A percentile compares a stretch with the other conserved stretches of the same genome.
phyloP scores from a whole-genome alignment of 2,113 vertebrate species.

The Limanda limanda region DNA sequence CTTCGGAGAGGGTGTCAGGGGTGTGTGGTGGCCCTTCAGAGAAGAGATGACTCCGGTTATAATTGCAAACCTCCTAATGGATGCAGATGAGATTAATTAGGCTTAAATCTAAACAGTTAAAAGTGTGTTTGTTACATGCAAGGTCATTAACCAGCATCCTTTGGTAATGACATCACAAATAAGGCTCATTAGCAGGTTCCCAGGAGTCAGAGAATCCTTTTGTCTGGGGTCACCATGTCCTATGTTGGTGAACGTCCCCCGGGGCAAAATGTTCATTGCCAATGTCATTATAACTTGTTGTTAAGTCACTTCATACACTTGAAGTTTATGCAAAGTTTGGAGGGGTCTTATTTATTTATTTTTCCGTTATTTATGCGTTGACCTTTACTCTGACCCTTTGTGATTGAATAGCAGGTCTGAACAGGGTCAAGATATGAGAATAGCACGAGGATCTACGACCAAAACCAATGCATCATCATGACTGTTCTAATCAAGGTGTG shows the following conservation, averaged over 20 bases:
- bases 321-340: not conserved
- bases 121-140: conserved; percentile 69
- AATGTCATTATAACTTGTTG: conserved; percentile 16
- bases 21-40: not conserved
- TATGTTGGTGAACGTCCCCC: conserved; percentile 18
- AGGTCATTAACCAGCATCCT: conserved; percentile 68
- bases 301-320: not conserved
- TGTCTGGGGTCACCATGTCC: conserved; percentile 54
- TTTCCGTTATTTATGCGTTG: not conserved
- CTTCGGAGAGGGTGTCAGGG: not conserved
- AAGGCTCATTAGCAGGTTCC: conserved; percentile 66
- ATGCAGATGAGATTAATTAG: conserved; percentile 76
- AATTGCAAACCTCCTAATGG: conserved; percentile 44
- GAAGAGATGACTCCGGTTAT: too few relatives aligned
- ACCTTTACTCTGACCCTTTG: too few relatives aligned
- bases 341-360: not conserved
- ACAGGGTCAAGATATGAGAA: too few relatives aligned
- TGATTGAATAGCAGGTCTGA: too few relatives aligned
- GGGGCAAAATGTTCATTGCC: conserved; percentile 25
- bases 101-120: conserved; percentile 63
- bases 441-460: too few relatives aligned
- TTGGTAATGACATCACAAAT: conserved; percentile 70
- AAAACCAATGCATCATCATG: too few relatives aligned
- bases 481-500: too few relatives aligned
- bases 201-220: conserved; percentile 55